phyloP scores from a whole-genome alignment of 2,888 invertebrate genomes.

The Trisateles emortualis region DNA sequence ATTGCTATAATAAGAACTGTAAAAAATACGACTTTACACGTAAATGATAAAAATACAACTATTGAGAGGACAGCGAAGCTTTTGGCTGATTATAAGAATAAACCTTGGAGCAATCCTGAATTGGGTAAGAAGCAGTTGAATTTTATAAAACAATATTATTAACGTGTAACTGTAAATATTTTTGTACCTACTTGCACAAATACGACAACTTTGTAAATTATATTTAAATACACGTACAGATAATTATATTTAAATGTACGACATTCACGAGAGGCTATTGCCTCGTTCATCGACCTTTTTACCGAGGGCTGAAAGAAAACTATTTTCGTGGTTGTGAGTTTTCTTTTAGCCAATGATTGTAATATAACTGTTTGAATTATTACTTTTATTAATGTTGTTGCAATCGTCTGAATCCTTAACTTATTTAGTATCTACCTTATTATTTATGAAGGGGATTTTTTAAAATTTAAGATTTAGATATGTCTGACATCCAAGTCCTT shows the following conservation, averaged over 20 bases:
- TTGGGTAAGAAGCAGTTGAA: constrained; percentile 86
- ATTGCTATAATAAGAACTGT: constrained; percentile 93
- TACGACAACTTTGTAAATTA: too few species aligned
- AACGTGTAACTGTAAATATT: too few species aligned
- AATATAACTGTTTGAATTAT: neutral
- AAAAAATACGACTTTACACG: constrained; percentile 92
- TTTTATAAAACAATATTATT: too few species aligned
- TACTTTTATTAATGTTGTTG: too few species aligned
- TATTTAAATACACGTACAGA: neutral
- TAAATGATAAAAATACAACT: constrained; percentile 92
- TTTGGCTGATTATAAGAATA: constrained; percentile 92
- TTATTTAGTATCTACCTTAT: too few species aligned
- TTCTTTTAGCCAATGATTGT: neutral
- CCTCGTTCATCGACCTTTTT: neutral
- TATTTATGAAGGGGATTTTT: too few species aligned
- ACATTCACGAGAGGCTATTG: neutral
- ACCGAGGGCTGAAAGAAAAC: neutral
- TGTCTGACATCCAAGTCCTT: too few species aligned
- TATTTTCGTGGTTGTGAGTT: neutral
- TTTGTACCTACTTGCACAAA: too few species aligned
- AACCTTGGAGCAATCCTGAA: constrained; percentile 95
- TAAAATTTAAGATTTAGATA: too few species aligned
- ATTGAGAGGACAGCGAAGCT: constrained; percentile 90
- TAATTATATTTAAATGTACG: neutral
- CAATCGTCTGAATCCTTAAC: too few species aligned